Percentiles rank a stretch among this genome's conserved stretches.
Conservation (phyloP, 1,140 invertebrate genomes). For the Drosophila tropicalis region DNA sequence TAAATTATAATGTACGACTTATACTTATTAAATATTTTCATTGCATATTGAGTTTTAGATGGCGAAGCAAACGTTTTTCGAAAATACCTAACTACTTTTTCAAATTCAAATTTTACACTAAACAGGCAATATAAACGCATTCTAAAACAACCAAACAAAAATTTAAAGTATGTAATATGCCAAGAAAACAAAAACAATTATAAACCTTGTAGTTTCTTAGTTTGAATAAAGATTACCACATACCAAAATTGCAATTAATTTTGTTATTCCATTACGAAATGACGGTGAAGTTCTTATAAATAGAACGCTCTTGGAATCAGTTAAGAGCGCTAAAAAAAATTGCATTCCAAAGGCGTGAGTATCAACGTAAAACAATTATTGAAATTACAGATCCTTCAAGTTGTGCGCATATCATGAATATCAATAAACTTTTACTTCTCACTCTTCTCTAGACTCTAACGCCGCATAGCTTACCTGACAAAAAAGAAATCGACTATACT, state of each 20-base stretch:
- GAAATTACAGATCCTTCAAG: too few relatives aligned
- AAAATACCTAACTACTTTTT: constrained; percentile 1
- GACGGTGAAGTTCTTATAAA: too few relatives aligned
- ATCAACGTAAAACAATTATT: too few relatives aligned
- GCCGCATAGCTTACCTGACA: too few relatives aligned
- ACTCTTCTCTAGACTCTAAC: too few relatives aligned
- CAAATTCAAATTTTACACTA: constrained; percentile 10
- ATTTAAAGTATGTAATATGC: constrained; percentile 48
- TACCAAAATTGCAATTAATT: constrained; percentile 20
- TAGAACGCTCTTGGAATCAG: too few relatives aligned
- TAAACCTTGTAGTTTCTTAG: constrained; percentile 79
- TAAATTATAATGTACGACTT: not conserved
- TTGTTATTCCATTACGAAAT: too few relatives aligned
- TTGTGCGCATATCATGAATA: too few relatives aligned
- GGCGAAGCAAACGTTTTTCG: not conserved
- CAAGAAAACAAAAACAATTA: constrained; percentile 44
- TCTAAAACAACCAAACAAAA: constrained; percentile 9
- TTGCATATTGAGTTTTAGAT: not conserved
- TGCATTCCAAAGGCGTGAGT: too few relatives aligned
- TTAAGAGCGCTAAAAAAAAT: too few relatives aligned
- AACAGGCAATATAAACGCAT: constrained; percentile 19
- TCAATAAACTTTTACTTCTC: too few relatives aligned
- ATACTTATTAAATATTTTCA: not conserved
- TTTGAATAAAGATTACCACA: constrained; percentile 73
- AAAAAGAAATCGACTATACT: too few relatives aligned